Evolutionary conservation across 2,888 invertebrate species (phyloP), one percentile per base, ranked within the genome.

Genomic region (Athripsodes cinereus): DNA sequence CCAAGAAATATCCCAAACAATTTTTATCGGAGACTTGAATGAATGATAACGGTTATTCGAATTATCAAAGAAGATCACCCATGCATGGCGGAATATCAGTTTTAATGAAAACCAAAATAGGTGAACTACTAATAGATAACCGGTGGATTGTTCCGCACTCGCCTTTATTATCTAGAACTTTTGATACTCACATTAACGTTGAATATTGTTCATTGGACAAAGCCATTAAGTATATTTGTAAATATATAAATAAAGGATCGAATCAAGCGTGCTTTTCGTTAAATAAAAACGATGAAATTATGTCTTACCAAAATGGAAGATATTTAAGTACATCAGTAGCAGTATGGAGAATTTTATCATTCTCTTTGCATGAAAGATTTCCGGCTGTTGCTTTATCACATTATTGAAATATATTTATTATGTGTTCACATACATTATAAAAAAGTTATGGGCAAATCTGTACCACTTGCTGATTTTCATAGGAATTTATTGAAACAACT

Each of bases 1-100:
- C 64, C 1, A 68, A 69, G 62, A 61, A 65, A 22, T 68, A 62
- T n/a, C n/a, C n/a, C n/a, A n/a, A n/a, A n/a, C n/a, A n/a, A n/a
- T n/a, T n/a, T n/a, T n/a, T n/a, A n/a, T n/a, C n/a, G n/a, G 3
- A 16, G 3, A 48, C 48, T 8, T 6, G 8, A 16, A 8, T 20
- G 6, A 20, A 18, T 20, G 11, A 6, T 5, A 48, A 48, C 20
- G 48, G 48, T 19, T 48, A 48, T 48, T 6, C 48, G 6, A 5
- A 19, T 8, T 48, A 48, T 20, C 18, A 21, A 20, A 3, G 46
- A 46, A 6, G n/a, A n/a, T n/a, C n/a, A n/a, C n/a, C 8, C 31
- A 31, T 8, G 6, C 8, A 5, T 46, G 20, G 21, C 3, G 20
- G 18, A 10, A 21, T 21, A 8, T 8, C 20, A 6, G 48, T 20